Conservation (phyloP, 2,113 vertebrate species). For the Neogobius melanostomus region DNA sequence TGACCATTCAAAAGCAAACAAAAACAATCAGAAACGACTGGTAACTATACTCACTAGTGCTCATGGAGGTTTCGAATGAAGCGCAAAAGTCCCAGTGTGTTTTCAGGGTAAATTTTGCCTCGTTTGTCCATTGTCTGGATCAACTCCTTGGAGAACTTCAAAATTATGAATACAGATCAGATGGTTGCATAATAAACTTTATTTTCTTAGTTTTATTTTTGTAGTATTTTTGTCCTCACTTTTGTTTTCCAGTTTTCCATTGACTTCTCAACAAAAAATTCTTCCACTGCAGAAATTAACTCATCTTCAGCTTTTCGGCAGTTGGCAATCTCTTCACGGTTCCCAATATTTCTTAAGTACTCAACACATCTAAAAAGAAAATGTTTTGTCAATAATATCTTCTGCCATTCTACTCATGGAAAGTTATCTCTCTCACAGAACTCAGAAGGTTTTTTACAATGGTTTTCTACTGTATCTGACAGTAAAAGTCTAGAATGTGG, state of each 20-base stretch:
- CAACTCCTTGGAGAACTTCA: constrained; percentile 49
- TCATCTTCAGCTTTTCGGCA: constrained; percentile 8
- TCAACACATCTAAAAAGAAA: constrained; percentile 48
- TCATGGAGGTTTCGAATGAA: constrained; percentile 55
- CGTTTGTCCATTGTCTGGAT: constrained; percentile 38
- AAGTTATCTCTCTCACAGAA: too few species aligned
- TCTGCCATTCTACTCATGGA: too few species aligned
- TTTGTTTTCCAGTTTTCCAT: constrained; percentile 62
- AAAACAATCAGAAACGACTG: background rate
- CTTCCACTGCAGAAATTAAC: constrained; percentile 24
- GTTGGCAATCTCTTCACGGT: constrained; percentile 27
- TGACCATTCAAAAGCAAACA: background rate
- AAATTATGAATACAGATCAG: background rate
- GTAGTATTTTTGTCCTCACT: constrained; percentile 32
- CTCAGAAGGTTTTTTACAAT: too few species aligned
- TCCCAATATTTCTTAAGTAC: constrained; percentile 50
- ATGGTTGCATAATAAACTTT: background rate
- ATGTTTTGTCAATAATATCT: background rate
- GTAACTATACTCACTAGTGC: constrained; percentile 55
- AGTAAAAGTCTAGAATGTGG: too few species aligned
- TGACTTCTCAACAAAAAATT: constrained; percentile 8
- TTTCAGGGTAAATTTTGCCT: constrained; percentile 44
- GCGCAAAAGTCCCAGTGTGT: constrained; percentile 48
- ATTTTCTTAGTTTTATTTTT: background rate
- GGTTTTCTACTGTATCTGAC: too few species aligned